Evolutionary conservation across 2,888 invertebrate species (phyloP).

Genomic region (Heterodera filipjevi): DNA sequence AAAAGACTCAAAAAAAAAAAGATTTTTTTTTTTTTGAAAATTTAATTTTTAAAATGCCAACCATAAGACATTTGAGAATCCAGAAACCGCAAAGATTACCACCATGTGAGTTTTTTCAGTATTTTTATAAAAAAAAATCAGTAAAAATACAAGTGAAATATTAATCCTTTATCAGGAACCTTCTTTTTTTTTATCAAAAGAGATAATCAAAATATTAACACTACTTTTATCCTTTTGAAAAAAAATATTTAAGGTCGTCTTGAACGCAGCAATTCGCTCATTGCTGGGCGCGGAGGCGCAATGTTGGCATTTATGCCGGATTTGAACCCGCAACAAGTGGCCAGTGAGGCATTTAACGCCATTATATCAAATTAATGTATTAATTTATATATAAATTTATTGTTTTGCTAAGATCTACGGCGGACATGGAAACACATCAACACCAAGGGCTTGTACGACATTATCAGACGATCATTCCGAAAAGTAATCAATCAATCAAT

Average conservation of each 20-base stretch:
- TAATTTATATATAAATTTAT: not conserved
- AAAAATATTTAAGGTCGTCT: conserved; percentile 8
- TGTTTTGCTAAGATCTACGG: conserved; percentile 38
- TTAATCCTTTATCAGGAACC: not conserved
- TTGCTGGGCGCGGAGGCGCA: conserved; percentile 11
- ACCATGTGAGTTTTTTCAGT: not conserved
- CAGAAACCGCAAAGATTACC: not conserved
- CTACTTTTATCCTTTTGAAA: no score
- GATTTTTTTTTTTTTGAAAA: not conserved
- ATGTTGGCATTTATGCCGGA: conserved; percentile 48
- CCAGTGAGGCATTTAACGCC: conserved; percentile 7
- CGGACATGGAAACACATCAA: conserved; percentile 62
- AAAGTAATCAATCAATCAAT: no score
- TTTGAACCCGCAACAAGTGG: conserved; percentile 49
- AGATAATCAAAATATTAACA: no score
- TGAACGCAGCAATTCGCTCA: conserved; percentile 33
- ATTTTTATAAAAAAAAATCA: no score
- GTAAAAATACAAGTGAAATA: no score
- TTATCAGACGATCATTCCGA: conserved; percentile 54
- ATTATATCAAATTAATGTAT: no score
- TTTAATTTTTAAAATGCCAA: not conserved
- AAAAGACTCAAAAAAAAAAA: conserved; percentile 1
- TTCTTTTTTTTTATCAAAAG: no score
- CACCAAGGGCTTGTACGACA: conserved; percentile 57
- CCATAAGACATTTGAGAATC: not conserved